Evolutionary conservation across 2,888 invertebrate species (phyloP).

Genomic region (Norana najaformis): DNA sequence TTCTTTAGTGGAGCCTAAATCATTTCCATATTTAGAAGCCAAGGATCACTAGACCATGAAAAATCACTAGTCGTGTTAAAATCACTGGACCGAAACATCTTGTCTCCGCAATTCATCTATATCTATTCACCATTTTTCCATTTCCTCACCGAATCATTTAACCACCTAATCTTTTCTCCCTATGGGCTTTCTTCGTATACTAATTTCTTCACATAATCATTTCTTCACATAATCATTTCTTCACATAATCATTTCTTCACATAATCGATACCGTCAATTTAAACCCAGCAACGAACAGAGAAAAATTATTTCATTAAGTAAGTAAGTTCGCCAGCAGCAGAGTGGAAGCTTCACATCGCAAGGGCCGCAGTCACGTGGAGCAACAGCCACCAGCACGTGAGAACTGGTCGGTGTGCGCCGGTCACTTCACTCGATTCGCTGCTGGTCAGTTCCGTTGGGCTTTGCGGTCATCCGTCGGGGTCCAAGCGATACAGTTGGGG

Average conservation of each 20-base stretch:
- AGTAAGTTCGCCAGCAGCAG: neutral
- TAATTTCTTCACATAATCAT: too few relatives aligned
- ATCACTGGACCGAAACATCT: neutral
- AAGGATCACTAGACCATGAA: neutral
- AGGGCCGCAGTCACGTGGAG: neutral
- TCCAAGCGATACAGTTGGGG: neutral
- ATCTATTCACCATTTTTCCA: neutral
- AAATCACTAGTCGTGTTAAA: neutral
- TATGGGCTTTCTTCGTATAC: too few relatives aligned
- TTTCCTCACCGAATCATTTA: neutral
- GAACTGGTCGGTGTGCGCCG: too few relatives aligned
- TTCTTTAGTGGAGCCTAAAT: neutral
- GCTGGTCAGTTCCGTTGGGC: neutral
- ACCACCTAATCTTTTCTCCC: neutral
- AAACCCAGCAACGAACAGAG: neutral
- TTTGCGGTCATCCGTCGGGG: neutral
- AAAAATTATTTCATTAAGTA: slow-evolving; percentile 13
- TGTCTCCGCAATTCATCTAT: neutral
- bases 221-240: too few relatives aligned
- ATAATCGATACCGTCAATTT: neutral
- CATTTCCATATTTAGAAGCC: neutral
- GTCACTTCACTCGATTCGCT: neutral
- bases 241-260: neutral
- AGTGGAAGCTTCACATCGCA: neutral
- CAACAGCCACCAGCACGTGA: neutral